Evolutionary conservation across 2,888 invertebrate genomes (phyloP).

Genomic region (Clanis bilineata): DNA sequence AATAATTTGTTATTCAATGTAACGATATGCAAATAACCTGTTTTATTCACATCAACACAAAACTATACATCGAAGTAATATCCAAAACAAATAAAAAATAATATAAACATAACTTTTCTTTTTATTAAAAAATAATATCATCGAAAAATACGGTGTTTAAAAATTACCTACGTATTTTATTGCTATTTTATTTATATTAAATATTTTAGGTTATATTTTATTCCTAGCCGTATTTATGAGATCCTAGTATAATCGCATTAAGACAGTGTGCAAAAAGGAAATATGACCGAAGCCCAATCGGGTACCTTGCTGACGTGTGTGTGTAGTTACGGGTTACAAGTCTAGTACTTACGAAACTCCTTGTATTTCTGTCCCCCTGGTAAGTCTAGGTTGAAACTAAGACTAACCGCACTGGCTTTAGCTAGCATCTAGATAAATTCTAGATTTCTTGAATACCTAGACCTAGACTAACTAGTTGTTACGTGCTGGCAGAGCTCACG

Average conservation of each 20-base stretch:
- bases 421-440: constrained; percentile 23
- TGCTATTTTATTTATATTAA: neutral
- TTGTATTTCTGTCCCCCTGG: constrained; percentile 58
- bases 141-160: too few species aligned
- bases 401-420: constrained; percentile 42
- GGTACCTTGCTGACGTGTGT: neutral
- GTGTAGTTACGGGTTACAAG: constrained; percentile 26
- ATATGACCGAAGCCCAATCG: neutral
- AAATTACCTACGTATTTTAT: neutral
- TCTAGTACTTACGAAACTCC: constrained; percentile 61
- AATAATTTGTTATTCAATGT: neutral
- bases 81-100: neutral
- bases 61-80: neutral
- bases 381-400: constrained; percentile 70
- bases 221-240: neutral
- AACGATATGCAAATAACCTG: neutral
- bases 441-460: constrained; percentile 25
- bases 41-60: neutral
- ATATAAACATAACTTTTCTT: neutral
- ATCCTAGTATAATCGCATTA: neutral
- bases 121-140: neutral
- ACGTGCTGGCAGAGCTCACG: neutral
- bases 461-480: neutral
- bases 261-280: neutral
- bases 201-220: neutral